Evolutionary conservation across 2,888 invertebrate species (phyloP), one percentile per base, ranked within the genome.

Genomic region (Drosophila mercatorum): DNA sequence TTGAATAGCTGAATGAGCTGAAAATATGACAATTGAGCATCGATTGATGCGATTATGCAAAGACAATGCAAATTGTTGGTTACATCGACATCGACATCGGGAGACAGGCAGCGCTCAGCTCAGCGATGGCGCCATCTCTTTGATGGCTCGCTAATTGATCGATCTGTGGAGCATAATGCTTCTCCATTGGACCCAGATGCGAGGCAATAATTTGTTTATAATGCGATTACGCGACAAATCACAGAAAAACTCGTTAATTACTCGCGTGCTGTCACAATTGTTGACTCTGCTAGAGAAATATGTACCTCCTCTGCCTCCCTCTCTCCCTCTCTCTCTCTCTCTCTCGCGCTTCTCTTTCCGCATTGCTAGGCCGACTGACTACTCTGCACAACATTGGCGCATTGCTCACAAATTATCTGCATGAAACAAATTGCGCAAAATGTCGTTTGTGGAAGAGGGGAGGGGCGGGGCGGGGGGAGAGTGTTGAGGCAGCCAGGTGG

Each of bases 181-280:
- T 44, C 46, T 44, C 46, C 56, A 60, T 73, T 57, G 68, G 28
- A 53, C 59, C 7, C 51, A 36, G 17, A 51, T 51, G 51, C 51
- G 22, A 36, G 51, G 56, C 83, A 66, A 74, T 86, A 84, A 86
- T 86, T 86, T 87, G 85, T 86, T 87, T 86, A 84, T 86, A 86
- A 86, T 87, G 87, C 80, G 78, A 80, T 84, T 84, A 80, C 80
- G 84, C 83, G 78, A 83, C 72, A 77, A 72, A 72, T 69, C 51
- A 69, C 49, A 69, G 58, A 77, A 77, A 84, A 75, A 78, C 78
- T 70, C 58, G 84, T 69, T 85, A 85, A 85, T 85, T 87, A 81
- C 83, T 72, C 70, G 86, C 82, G 77, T 84, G 84, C 69, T 85
- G 85, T 85, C 87, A 84, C 84, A 83, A 83, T 83, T 80, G 81